A percentile compares a stretch with the other conserved stretches of the same genome.
Evolutionary conservation across 2,113 vertebrate genomes (phyloP).

Genomic region (Rhea pennata): DNA sequence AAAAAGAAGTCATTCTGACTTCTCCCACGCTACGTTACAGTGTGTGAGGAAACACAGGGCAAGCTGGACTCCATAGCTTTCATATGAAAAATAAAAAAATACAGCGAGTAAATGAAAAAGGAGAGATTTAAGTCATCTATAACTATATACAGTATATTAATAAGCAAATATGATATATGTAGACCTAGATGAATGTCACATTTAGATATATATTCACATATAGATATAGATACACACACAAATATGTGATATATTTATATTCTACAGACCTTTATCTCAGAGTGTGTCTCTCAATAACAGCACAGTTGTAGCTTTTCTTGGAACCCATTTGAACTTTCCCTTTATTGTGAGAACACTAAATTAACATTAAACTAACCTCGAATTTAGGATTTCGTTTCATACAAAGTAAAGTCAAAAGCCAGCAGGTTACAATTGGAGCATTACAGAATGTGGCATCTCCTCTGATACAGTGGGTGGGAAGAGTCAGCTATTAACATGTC

Average conservation of each 20-base stretch:
- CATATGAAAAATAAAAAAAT: background rate
- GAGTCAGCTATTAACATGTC: slow-evolving; percentile 72
- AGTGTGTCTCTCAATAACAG: background rate
- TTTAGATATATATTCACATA: background rate
- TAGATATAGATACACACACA: background rate
- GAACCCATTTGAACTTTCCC: slow-evolving; percentile 39
- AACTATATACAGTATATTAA: background rate
- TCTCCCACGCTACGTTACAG: background rate
- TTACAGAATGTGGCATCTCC: slow-evolving; percentile 20
- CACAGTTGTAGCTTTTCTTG: background rate
- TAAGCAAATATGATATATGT: background rate
- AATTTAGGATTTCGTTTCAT: slow-evolving; percentile 51
- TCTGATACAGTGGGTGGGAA: slow-evolving; percentile 40
- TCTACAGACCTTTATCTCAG: background rate
- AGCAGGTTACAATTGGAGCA: slow-evolving; percentile 30
- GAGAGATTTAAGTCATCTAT: background rate
- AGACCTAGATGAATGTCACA: background rate
- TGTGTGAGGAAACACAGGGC: background rate
- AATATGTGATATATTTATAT: background rate
- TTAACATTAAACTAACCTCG: slow-evolving; percentile 49
- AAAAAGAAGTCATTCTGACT: background rate
- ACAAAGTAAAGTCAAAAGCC: slow-evolving; percentile 58
- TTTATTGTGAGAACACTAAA: slow-evolving; percentile 38
- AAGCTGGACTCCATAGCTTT: background rate
- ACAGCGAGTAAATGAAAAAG: background rate